These are phyloP conservation scores for Orientallactaga bullata DNA, from an alignment of 2,113 vertebrate species.

Conservation along the genomic window DNA sequence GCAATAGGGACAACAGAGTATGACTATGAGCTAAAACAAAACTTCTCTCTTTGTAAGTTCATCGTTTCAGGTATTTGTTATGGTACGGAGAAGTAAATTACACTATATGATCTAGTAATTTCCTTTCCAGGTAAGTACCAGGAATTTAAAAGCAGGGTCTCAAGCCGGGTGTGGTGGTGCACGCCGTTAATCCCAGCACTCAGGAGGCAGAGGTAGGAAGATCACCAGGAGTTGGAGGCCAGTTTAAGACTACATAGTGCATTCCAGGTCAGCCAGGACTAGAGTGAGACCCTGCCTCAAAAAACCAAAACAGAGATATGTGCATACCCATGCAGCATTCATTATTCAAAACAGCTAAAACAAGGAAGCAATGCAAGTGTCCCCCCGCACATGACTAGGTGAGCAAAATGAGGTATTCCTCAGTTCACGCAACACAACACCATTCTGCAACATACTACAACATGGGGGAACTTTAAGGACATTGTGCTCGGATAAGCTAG, in stretches of 20 bases:
- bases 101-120: conserved; percentile 39
- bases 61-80: neutral
- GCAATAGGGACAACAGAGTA: neutral
- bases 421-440: too few relatives aligned
- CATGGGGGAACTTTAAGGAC: neutral
- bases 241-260: too few relatives aligned
- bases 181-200: too few relatives aligned
- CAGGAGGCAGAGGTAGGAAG: too few relatives aligned
- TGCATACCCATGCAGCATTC: conserved; percentile 6
- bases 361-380: neutral
- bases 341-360: conserved; percentile 51
- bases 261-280: too few relatives aligned
- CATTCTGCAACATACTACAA: neutral
- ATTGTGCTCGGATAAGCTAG: neutral
- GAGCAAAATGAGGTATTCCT: neutral
- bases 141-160: conserved; percentile 14
- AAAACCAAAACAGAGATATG: neutral
- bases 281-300: too few relatives aligned
- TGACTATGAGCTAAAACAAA: neutral
- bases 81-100: neutral
- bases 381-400: neutral
- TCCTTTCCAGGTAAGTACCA: neutral
- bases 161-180: too few relatives aligned
- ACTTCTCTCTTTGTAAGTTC: neutral
- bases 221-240: too few relatives aligned